A percentile compares a stretch with the other conserved stretches of the same genome.
Evolutionary conservation across 2,888 invertebrate species (phyloP).

Genomic region (Acleris holmiana): DNA sequence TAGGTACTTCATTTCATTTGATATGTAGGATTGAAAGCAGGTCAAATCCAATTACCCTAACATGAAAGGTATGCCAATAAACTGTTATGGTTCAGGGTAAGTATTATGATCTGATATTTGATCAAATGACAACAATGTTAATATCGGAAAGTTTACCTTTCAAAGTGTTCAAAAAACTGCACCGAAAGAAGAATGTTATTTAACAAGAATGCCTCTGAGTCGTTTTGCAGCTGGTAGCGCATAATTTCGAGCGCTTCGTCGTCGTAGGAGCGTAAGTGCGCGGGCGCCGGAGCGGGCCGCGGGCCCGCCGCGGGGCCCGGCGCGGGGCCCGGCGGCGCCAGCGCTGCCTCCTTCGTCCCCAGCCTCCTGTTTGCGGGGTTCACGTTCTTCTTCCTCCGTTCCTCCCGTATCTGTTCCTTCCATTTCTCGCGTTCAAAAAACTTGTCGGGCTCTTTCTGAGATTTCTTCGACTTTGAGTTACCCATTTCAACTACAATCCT

Average conservation of each 20-base stretch:
- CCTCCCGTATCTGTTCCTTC: constrained; percentile 67
- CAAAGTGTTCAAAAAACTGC: constrained; percentile 92
- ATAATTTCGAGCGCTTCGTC: constrained; percentile 83
- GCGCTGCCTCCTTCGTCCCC: constrained; percentile 56
- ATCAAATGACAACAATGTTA: background rate
- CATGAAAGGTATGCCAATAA: too few relatives aligned
- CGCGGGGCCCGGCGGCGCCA: constrained; percentile 49
- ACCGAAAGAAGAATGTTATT: constrained; percentile 90
- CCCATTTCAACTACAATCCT: constrained; percentile 60
- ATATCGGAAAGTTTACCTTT: constrained; percentile 82
- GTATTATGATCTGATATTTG: background rate
- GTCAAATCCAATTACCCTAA: too few relatives aligned
- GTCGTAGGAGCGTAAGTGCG: constrained; percentile 72
- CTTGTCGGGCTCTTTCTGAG: constrained; percentile 68
- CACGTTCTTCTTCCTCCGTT: constrained; percentile 59
- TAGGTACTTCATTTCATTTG: too few relatives aligned
- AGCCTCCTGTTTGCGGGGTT: constrained; percentile 58
- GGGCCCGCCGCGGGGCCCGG: constrained; percentile 44
- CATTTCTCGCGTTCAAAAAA: constrained; percentile 72
- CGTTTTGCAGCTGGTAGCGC: constrained; percentile 84
- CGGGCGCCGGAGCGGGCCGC: constrained; percentile 55
- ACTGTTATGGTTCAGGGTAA: too few relatives aligned
- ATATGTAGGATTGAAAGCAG: too few relatives aligned
- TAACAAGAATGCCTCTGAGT: constrained; percentile 88
- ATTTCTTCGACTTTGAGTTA: constrained; percentile 70